Evolutionary conservation across 2,797 vertebrate genomes (phyloP).

Genomic region (Acipenser oxyrinchus): DNA sequence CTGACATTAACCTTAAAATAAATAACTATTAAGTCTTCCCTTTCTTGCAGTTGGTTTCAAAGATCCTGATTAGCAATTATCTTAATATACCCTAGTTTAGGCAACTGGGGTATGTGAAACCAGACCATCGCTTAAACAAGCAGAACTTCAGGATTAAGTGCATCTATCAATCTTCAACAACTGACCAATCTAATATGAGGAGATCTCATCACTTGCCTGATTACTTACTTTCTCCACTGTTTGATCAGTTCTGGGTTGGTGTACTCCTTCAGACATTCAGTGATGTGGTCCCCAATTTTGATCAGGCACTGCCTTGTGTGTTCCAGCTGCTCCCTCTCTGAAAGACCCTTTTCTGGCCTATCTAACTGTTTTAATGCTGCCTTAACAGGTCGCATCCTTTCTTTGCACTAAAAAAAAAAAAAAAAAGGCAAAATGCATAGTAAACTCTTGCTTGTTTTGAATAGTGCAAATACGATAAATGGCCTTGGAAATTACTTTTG

Average conservation of each 20-base stretch:
- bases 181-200: background rate
- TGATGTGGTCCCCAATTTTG: constrained; percentile 98
- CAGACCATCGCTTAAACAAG: too few relatives aligned
- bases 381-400: constrained; percentile 96
- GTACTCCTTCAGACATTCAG: constrained; percentile 92
- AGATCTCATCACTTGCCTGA: background rate
- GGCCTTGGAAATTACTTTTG: too few relatives aligned
- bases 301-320: constrained; percentile 95
- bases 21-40: too few relatives aligned
- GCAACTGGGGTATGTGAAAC: too few relatives aligned
- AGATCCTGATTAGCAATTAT: too few relatives aligned
- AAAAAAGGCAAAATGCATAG: background rate
- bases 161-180: too few relatives aligned
- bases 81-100: too few relatives aligned
- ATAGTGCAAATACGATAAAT: too few relatives aligned
- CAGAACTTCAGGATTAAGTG: too few relatives aligned
- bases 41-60: too few relatives aligned
- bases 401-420: constrained; percentile 78
- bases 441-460: too few relatives aligned
- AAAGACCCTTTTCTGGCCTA: constrained; percentile 92
- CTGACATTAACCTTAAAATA: too few relatives aligned
- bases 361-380: constrained; percentile 95
- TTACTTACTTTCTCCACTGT: constrained; percentile 92
- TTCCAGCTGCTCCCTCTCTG: constrained; percentile 92
- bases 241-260: constrained; percentile 92